These are phyloP conservation scores for Bettongia penicillata DNA, from an alignment of 2,113 vertebrate species.

Conservation along the genomic window DNA sequence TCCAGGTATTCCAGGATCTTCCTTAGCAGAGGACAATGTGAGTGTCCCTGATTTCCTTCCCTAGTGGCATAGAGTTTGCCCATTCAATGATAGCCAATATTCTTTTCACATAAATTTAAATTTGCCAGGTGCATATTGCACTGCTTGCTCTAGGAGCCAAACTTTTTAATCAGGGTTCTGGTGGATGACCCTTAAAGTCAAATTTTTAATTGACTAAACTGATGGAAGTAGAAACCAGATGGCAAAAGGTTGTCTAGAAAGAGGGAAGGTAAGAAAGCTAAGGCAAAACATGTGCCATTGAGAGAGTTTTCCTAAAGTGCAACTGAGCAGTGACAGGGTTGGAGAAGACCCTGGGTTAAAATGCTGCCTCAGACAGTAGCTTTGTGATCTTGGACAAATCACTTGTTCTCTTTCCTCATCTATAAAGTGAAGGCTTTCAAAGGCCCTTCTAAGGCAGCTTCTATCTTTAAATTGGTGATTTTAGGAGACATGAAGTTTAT, in stretches of 20 bases:
- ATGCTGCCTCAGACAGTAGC: too few relatives aligned
- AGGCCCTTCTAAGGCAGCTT: not conserved
- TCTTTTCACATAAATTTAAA: not conserved
- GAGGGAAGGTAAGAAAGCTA: too few relatives aligned
- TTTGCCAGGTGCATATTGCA: not conserved
- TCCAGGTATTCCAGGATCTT: not conserved
- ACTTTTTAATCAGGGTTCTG: too few relatives aligned
- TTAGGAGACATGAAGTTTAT: not conserved
- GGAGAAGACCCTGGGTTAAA: too few relatives aligned
- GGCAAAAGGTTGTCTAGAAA: too few relatives aligned
- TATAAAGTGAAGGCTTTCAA: not conserved
- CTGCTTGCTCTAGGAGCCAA: not conserved
- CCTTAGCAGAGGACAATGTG: not conserved
- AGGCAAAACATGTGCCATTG: too few relatives aligned
- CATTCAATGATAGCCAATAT: not conserved
- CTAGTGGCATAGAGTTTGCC: not conserved
- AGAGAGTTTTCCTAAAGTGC: too few relatives aligned
- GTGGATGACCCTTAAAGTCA: too few relatives aligned
- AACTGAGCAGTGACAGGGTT: too few relatives aligned
- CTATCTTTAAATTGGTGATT: not conserved
- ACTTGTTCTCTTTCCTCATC: not conserved
- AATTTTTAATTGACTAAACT: too few relatives aligned
- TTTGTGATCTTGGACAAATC: not conserved
- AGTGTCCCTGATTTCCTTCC: not conserved
- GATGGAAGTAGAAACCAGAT: too few relatives aligned